Percentiles rank a stretch among this genome's conserved stretches.
These are phyloP conservation scores for Salticus scenicus DNA, from an alignment of 2,888 invertebrate genomes.

Conservation along the genomic window DNA sequence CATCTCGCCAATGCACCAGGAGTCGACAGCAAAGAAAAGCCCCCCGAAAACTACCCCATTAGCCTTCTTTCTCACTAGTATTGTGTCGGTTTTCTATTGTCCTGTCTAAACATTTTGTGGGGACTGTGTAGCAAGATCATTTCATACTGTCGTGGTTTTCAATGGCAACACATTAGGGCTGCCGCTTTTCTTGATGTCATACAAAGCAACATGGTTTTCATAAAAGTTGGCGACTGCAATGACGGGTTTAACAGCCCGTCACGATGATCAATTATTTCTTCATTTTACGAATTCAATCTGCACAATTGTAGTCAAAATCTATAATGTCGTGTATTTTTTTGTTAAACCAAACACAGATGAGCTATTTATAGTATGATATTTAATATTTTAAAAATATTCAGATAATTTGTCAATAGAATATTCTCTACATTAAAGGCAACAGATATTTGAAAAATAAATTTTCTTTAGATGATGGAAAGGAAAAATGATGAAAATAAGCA, in stretches of 20 bases:
- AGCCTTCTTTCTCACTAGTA: constrained; percentile 37
- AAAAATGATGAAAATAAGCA: too few relatives aligned
- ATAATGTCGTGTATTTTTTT: too few relatives aligned
- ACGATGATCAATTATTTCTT: not conserved
- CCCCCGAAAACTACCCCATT: constrained; percentile 45
- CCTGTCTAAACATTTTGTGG: constrained; percentile 38
- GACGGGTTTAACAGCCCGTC: not conserved
- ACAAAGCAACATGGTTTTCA: not conserved
- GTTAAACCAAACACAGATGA: too few relatives aligned
- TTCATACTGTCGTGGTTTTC: constrained; percentile 57
- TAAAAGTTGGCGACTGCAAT: not conserved
- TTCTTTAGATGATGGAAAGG: too few relatives aligned
- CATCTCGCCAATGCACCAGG: constrained; percentile 10
- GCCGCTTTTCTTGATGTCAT: not conserved
- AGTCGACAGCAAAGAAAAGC: constrained; percentile 15
- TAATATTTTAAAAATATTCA: too few relatives aligned
- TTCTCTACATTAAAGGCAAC: too few relatives aligned
- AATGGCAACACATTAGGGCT: constrained; percentile 39
- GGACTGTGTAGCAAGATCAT: constrained; percentile 42
- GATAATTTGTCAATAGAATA: too few relatives aligned
- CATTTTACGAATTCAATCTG: not conserved
- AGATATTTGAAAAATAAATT: too few relatives aligned
- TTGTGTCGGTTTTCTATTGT: constrained; percentile 29
- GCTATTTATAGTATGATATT: too few relatives aligned
- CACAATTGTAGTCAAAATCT: too few relatives aligned